phyloP scores from a whole-genome alignment of 2,113 vertebrate species.

The Ochotona princeps region DNA sequence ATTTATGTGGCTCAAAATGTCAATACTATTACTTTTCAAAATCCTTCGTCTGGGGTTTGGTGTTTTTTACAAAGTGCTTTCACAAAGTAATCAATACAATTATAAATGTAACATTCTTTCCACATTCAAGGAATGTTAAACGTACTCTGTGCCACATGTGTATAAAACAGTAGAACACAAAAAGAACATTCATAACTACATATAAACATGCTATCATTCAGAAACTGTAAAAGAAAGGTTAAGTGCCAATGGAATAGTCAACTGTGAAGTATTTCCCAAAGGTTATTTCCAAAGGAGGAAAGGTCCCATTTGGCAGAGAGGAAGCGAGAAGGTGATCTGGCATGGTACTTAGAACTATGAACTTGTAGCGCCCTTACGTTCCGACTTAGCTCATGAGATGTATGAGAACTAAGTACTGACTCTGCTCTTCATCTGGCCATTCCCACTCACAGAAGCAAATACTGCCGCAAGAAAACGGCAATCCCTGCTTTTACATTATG shows the following conservation, averaged over 20 bases:
- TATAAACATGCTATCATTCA: not conserved
- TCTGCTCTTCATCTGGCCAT: not conserved
- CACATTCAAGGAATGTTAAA: not conserved
- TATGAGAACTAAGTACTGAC: not conserved
- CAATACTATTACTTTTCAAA: not conserved
- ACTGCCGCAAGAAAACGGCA: not conserved
- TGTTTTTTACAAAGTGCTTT: constrained; percentile 28
- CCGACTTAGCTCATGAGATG: not conserved
- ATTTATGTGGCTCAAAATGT: not conserved
- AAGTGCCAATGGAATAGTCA: not conserved
- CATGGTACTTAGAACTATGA: not conserved
- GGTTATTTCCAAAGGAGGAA: not conserved
- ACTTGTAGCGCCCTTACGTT: not conserved
- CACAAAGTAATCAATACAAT: not conserved
- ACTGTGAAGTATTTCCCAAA: not conserved
- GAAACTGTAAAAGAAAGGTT: not conserved
- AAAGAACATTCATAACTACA: not conserved
- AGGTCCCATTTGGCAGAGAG: not conserved
- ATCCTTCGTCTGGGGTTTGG: not conserved
- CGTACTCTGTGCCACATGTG: not conserved
- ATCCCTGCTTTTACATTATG: not conserved
- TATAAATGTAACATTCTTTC: not conserved
- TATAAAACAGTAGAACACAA: not conserved
- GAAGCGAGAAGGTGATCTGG: not conserved
- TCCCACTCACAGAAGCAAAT: not conserved